Evolutionary conservation across 2,797 vertebrate genomes (phyloP).

Genomic region (Darevskia nairensis): DNA sequence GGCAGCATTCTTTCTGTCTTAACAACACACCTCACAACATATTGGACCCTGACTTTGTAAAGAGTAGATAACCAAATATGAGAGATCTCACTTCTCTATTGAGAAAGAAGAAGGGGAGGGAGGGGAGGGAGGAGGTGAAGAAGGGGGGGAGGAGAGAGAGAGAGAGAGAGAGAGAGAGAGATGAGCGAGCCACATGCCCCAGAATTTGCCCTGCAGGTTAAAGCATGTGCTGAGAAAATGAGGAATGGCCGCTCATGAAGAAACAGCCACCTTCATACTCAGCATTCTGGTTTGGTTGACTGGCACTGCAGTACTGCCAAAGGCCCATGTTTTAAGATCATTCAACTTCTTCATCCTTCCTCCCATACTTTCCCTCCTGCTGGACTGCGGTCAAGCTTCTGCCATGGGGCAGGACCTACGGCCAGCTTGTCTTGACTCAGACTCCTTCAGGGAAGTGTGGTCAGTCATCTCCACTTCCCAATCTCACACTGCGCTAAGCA

Average conservation of each 20-base stretch:
- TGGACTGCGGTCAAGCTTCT: constrained; percentile 1
- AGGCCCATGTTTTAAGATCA: background rate
- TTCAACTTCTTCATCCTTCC: background rate
- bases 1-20: constrained; percentile 17
- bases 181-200: constrained; percentile 29
- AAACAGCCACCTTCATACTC: background rate
- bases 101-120: constrained; percentile 36
- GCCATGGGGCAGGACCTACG: background rate
- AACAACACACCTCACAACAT: constrained; percentile 28
- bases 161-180: constrained; percentile 28
- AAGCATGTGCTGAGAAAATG: constrained; percentile 46
- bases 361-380: background rate
- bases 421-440: background rate
- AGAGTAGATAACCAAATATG: constrained; percentile 49
- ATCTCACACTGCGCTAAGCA: background rate
- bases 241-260: constrained; percentile 47
- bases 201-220: constrained; percentile 35
- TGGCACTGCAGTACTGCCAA: background rate
- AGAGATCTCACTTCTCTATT: constrained; percentile 33
- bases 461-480: background rate
- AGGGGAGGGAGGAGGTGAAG: constrained; percentile 16
- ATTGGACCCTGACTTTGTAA: constrained; percentile 51
- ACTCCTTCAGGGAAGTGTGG: background rate
- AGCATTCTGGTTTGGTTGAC: background rate
- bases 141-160: constrained; percentile 10